Base-by-base conservation (phyloP, 2,888 invertebrate species). In the Rosalia funebris region DNA sequence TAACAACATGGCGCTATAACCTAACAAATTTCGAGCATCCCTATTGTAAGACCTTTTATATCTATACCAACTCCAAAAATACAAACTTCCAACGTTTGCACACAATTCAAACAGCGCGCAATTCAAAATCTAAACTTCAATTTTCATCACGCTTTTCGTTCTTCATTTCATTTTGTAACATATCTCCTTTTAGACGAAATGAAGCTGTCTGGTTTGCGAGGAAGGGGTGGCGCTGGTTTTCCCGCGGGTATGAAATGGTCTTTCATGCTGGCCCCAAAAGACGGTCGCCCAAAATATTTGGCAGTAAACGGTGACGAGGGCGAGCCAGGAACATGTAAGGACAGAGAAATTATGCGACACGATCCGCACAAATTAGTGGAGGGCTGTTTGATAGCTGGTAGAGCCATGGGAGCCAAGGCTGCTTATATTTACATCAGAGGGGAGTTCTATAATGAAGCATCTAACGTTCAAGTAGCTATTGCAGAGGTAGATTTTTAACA, bases 201-300 rank as follows among this genome's bases (percentile, higher is more conserved):
- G 37, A 97, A 97, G 81, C 88, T 89, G 12, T 98, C 98, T 0
- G 99, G 99, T 34, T 84, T 99, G 19, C 88, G 99, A 71, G 99
- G 99, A 1, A 88, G 99, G 46, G 99, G 99, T n/a, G 99, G 99
- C 1, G 99, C 99, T 54, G 99, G 99, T 69, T 99, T 99, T 79
- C 99, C 99, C 0, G 92, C 98, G 10, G 99, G 99, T 12, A 95
- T 99, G 96, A 99, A 99, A 82, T 99, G 99, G 99, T 96, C 98
- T 2, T 99, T 99, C 83, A 99, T 99, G 99, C 96, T 96, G 79
- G 98, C 97, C 80, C 99, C 99, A 0, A 87, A 90, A 0, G 97
- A 97, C 82, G 97, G 97, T 9, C 91, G 98, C 62, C 99, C 99
- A 0, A 97, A 96, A 77, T 99, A 98, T 83, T 84, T 99, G 46